Base-by-base conservation (phyloP, 1,140 invertebrate species). In the Drosophila suzukii region DNA sequence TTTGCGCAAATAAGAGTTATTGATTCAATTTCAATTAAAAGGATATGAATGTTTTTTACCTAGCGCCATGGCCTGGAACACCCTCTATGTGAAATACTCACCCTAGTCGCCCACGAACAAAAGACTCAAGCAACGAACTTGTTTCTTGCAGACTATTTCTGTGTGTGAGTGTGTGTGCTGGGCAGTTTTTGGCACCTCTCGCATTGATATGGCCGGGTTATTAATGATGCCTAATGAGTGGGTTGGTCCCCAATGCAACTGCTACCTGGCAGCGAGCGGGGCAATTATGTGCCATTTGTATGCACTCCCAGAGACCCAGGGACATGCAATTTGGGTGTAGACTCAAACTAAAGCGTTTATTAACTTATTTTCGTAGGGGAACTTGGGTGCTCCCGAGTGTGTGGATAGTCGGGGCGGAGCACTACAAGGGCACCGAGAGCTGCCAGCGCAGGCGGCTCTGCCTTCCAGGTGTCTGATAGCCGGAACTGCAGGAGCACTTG, bases 1-100 rank as follows among this genome's bases (percentile, higher is more conserved):
- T 89, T 89, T 89, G 84, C 74, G 77, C 84, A 89, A 89, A 89
- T 89, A 89, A 89, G 84, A 89, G 81, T 89, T 89, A 89, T 89
- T 75, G 80, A 89, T 89, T 84, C 84, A 78, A 89, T 89, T 89
- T 89, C 84, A 89, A 89, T 89, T 89, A 89, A 89, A 88, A 88
- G 83, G 83, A 88, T 88, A 88, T 89, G 83, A 80, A 86, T 88
- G 84, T 80, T 74, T 68, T 50, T 59, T 27, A 27, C 51, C 74
- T 49, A 56, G 68, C 68, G 68, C 68, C 68, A 51, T n/a, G 6
- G 30, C 27, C 10, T 12, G 4, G 15, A 8, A 20, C 24, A 39
- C 36, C 13, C 38, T 39, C 55, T 24, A 51, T 51, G 10, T 34
- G 41, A 3, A 59, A 17, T 61, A 57, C 44, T 43, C 60, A 20